A percentile compares a stretch with the other conserved stretches of the same genome.
phyloP scores from a whole-genome alignment of 2,113 vertebrate species.

The Fregetta grallaria region DNA sequence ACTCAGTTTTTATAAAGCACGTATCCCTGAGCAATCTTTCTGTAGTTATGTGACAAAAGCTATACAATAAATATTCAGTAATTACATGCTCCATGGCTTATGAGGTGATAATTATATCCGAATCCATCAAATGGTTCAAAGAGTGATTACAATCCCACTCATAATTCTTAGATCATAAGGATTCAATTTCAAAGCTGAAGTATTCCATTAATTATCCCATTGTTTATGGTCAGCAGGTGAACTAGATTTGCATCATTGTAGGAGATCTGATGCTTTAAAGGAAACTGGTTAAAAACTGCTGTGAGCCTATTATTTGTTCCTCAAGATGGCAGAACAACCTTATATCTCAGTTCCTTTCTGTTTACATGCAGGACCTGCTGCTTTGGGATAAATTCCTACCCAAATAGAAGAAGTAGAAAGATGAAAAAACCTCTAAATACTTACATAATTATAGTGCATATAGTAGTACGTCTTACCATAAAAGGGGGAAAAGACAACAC shows the following conservation, averaged over 20 bases:
- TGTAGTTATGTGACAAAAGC: background rate
- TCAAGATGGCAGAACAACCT: background rate
- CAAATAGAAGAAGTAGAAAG: background rate
- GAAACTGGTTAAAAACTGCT: background rate
- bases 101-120: background rate
- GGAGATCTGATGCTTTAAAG: background rate
- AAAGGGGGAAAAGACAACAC: background rate
- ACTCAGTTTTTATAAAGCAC: background rate
- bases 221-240: constrained; percentile 15
- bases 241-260: background rate
- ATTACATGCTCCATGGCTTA: background rate
- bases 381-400: background rate
- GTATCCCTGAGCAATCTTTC: background rate
- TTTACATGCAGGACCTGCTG: background rate
- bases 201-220: constrained; percentile 16
- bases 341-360: background rate
- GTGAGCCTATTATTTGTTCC: constrained; percentile 1
- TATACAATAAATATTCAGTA: background rate
- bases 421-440: background rate
- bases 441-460: background rate
- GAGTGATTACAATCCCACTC: background rate
- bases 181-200: constrained; percentile 21
- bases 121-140: constrained; percentile 8
- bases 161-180: constrained; percentile 13
- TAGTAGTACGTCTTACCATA: background rate